Conservation (phyloP, 2,888 invertebrate species). For the Drosophila eohydei region DNA sequence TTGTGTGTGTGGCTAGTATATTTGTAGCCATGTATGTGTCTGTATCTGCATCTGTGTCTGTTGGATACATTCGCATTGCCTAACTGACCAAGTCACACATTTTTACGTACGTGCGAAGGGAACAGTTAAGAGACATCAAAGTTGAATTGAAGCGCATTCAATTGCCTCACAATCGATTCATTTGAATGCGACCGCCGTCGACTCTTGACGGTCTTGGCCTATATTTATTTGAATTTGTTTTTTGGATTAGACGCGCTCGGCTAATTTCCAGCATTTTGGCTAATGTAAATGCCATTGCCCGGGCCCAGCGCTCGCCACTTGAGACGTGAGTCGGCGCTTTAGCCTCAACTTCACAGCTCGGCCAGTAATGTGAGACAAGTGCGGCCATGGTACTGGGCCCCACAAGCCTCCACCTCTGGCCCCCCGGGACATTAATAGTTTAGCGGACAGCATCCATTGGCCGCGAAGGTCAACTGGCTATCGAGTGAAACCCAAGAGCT, state of each 20-base stretch:
- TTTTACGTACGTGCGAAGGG: constrained; percentile 37
- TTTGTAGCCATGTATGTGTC: constrained; percentile 5
- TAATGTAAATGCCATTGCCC: constrained; percentile 60
- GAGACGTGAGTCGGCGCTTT: constrained; percentile 65
- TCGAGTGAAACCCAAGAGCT: constrained; percentile 37
- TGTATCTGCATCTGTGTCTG: constrained; percentile 6
- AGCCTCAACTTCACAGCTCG: constrained; percentile 8
- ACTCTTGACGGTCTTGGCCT: constrained; percentile 63
- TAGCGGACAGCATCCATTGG: constrained; percentile 44
- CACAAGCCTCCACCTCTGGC: not conserved
- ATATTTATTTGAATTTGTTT: constrained; percentile 41
- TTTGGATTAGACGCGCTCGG: constrained; percentile 62
- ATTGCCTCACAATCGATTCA: constrained; percentile 51
- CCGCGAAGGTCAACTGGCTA: constrained; percentile 64
- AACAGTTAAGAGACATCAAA: constrained; percentile 47
- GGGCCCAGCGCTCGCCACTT: constrained; percentile 23
- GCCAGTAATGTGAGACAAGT: constrained; percentile 70
- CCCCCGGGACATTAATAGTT: constrained; percentile 43
- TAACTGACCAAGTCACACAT: constrained; percentile 49
- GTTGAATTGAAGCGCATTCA: constrained; percentile 51
- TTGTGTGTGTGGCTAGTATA: constrained; percentile 6
- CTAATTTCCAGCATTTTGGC: constrained; percentile 61
- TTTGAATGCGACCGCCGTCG: constrained; percentile 61
- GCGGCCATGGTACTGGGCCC: constrained; percentile 58
- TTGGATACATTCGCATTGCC: constrained; percentile 34